Evolutionary conservation across 2,888 invertebrate genomes (phyloP), one percentile per base, ranked within the genome.

Genomic region (Gryllus longicercus): DNA sequence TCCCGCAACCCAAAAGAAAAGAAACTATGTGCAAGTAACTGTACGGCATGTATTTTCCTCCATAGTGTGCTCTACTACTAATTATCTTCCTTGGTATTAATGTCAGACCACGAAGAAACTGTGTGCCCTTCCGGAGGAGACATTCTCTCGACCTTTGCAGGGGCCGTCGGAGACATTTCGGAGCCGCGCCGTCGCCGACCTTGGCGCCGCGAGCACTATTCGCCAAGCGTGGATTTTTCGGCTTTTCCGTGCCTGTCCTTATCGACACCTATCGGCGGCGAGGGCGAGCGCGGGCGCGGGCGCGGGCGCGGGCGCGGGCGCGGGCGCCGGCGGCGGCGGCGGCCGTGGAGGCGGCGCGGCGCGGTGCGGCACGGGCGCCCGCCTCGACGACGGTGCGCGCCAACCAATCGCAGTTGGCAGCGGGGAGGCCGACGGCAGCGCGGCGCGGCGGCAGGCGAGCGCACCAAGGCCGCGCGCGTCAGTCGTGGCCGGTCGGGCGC

Each of bases 401-500:
- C 63, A n/a, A 63, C 63, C 63, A 63, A 63, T 63, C 63, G 63
- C n/a, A n/a, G 14, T 18, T n/a, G 63, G 63, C 63, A 14, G 16
- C 63, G 63, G 16, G 63, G n/a, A n/a, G 14, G 63, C 63, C 63
- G 63, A 8, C 16, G 14, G 63, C 63, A 18, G 63, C 63, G 63
- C 63, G 16, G 63, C n/a, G 63, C 63, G n/a, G 63, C 63, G 63
- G 63, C 63, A 1, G 63, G 16, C 63, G 14, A n/a, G 16, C 3
- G n/a, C 63, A 63, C 63, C 63, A 63, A 63, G 14, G 63, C 63
- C 3, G 63, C 63, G 63, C 63, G 63, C 63, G 63, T 63, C 63
- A 63, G 63, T 63, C 63, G 63, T 63, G 63, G 63, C 63, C 63
- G 63, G 63, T 63, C 63, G 63, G 63, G 63, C 63, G 63, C n/a